Evolutionary conservation across 2,797 vertebrate genomes (phyloP).

Genomic region (Dryobates pubescens): DNA sequence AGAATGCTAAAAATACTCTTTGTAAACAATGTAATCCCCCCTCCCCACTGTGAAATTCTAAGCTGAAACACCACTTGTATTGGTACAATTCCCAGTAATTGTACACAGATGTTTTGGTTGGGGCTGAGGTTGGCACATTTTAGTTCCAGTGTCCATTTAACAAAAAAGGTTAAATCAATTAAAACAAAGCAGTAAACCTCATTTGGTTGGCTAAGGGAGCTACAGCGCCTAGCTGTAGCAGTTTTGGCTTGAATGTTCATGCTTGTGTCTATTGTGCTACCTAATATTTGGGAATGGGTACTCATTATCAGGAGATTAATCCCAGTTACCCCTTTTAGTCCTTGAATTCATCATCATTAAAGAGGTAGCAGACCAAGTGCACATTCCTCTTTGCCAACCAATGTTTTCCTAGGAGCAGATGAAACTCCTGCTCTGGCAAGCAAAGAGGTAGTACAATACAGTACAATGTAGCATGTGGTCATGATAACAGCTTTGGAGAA

Average conservation of each 20-base stretch:
- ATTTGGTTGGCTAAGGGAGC: neutral
- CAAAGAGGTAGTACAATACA: neutral
- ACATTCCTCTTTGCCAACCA: neutral
- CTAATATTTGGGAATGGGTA: neutral
- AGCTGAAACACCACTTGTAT: neutral
- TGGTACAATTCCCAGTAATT: neutral
- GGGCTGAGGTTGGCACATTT: neutral
- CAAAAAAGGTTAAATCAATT: neutral
- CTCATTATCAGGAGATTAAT: neutral
- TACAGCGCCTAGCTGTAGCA: neutral
- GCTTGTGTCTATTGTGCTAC: neutral
- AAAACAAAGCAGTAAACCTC: neutral
- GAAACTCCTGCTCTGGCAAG: neutral
- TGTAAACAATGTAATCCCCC: neutral
- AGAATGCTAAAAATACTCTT: neutral
- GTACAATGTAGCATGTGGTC: accelerated
- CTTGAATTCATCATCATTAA: neutral
- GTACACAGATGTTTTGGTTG: neutral
- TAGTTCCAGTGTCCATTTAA: neutral
- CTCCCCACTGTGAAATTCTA: neutral
- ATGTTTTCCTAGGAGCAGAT: neutral
- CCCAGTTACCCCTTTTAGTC: neutral
- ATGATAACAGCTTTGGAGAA: neutral
- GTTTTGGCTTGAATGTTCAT: neutral
- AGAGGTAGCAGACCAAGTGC: neutral